Percentiles rank a stretch among this genome's conserved stretches.
Conservation (phyloP, 2,797 vertebrate species). For the Typhlichthys eigenmanni region DNA sequence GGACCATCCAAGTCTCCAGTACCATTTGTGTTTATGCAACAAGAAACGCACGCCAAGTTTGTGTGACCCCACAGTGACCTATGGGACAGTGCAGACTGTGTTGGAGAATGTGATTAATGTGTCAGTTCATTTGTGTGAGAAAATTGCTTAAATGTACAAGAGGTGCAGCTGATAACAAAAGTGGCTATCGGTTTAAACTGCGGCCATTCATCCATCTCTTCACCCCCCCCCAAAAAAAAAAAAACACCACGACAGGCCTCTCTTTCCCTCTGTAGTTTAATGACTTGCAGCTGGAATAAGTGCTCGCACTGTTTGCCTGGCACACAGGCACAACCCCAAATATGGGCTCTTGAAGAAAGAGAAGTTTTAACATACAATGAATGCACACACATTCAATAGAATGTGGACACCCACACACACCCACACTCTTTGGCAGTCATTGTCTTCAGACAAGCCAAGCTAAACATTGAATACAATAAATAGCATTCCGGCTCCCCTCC, state of each 20-base stretch:
- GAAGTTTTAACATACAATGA: not conserved
- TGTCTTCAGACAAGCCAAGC: conserved; percentile 24
- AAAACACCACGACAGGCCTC: too few relatives aligned
- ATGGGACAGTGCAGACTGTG: conserved; percentile 13
- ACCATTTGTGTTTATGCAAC: not conserved
- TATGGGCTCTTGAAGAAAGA: conserved; percentile 19
- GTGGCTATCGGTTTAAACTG: conserved; percentile 17
- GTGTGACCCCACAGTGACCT: not conserved
- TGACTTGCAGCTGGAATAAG: conserved; percentile 31
- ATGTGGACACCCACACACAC: not conserved
- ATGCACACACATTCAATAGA: conserved; percentile 1
- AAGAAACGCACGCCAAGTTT: not conserved
- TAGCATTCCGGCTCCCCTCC: conserved; percentile 13
- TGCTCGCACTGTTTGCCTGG: not conserved
- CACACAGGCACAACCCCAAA: conserved; percentile 11
- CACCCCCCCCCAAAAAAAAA: too few relatives aligned
- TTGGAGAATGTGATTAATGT: not conserved
- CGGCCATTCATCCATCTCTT: conserved; percentile 6
- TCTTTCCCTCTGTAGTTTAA: not conserved
- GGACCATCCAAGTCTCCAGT: conserved; percentile 18
- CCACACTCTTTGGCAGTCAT: conserved; percentile 15
- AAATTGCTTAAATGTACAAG: not conserved
- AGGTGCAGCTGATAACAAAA: conserved; percentile 2
- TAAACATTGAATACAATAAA: conserved; percentile 24
- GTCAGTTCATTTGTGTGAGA: conserved; percentile 4